Evolutionary conservation across 23 tunicate species (phyloP), one percentile per base, ranked within the genome.

Genomic region (Corella eumyota): DNA sequence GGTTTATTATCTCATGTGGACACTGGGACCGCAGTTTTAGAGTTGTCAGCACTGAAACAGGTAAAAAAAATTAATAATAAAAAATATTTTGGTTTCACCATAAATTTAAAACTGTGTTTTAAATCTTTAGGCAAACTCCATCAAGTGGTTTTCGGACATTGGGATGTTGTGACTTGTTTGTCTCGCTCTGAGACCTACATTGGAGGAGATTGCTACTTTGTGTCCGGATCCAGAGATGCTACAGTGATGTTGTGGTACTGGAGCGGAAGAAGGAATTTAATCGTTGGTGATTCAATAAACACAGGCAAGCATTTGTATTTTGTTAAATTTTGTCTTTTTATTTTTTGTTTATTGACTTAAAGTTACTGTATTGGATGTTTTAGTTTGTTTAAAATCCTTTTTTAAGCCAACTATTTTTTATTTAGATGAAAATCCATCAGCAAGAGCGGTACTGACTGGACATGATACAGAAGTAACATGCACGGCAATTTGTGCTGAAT

Each of bases 191-290:
- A 81, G 31, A 81, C 97, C 0, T 90, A 90, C 91, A 90, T 90
- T 37, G 98, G 90, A 5, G 98, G 98, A 4, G 98, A 91, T 58
- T 91, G 98, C 71, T 91, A 91, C 76, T 72, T 91, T 51, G 98
- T 91, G 50, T 63, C 93, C 11, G 98, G 98, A 30, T 82, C 93
- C 60, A 58, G 80, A n/a, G 98, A 92, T 60, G 86, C 98, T 19
- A 92, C 98, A 22, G 36, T 92, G 22, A 91, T 92, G 76, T 66
- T 92, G 68, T 92, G 98, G 98, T 92, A 92, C 61, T 92, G 98
- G 98, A 82, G 80, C 38, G 98, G 98, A 4, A 60, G 98, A 45
- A 70, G 93, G 71, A 70, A 47, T 46, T 72, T 68, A 23, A 72
- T 92, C 33, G 58, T 92, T 9, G 98, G 98, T 25, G 97, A 90